Evolutionary conservation across 2,797 vertebrate genomes (phyloP), one percentile per base, ranked within the genome.

Genomic region (Enteromius afrohamiltoni): DNA sequence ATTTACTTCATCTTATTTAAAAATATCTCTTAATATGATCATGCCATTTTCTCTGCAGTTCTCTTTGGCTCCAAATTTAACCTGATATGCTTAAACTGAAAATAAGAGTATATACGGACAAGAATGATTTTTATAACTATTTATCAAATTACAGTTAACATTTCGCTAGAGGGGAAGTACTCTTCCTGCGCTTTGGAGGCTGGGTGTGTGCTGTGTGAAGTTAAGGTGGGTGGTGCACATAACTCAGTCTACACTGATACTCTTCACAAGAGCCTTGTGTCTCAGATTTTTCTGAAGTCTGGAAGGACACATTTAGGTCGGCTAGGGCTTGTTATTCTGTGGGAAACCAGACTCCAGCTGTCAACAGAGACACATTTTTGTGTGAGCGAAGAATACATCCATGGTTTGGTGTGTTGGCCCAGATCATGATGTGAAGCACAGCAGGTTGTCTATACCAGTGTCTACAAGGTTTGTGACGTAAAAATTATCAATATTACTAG

Each of bases 401-500:
- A 77, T 64, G 79, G 82, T 82, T 70, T 65, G 71, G 42, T 11
- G 37, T 4, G 31, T 17, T 1, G 37, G 17, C 16, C 5, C 7
- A 6, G 49, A 21, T 70, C 60, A 81, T 49, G 69, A 26, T n/a
- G 37, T 78, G 37, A 83, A 40, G 26, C 14, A 29, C 42, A 58
- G 49, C 10, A 13, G 8, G 29, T 7, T 9, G 5, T 6, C 53
- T 45, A 47, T 14, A 34, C 29, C 65, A 37, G 49, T 68, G 14
- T 69, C 74, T 0, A 29, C n/a, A 40, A 85, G 85, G 79, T 86
- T 83, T 1, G 1, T 87, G 31, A 13, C 16, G 6, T 58, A 7
- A 49, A 42, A 42, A 70, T 0, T 1, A 21, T 26, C 42, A 0
- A 26, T 21, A 29, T 42, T 1, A 16, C 37, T 37, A 19, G 1